Percentiles rank a stretch among this genome's conserved stretches.
Evolutionary conservation across 1,140 invertebrate species (phyloP).

Genomic region (Caenorhabditis latens): DNA sequence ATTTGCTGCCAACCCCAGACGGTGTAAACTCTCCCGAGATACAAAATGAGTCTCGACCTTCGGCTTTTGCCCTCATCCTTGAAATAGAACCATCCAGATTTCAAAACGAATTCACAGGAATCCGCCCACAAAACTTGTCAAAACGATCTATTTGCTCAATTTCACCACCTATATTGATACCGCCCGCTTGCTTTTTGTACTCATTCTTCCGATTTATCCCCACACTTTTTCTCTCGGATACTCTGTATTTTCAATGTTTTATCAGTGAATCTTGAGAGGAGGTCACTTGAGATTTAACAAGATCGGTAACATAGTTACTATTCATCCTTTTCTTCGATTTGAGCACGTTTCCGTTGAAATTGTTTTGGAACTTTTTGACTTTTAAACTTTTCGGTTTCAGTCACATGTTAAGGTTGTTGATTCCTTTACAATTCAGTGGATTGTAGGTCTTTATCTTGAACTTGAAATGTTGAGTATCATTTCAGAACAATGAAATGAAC

Average conservation of each 20-base stretch:
- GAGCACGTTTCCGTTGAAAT: neutral
- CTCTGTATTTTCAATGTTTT: slow-evolving; percentile 30
- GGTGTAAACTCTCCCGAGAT: too few relatives aligned
- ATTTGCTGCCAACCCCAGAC: too few relatives aligned
- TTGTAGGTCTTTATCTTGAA: too few relatives aligned
- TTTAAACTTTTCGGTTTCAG: neutral
- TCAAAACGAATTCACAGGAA: neutral
- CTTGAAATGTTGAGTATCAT: too few relatives aligned
- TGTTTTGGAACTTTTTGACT: neutral
- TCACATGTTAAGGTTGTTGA: neutral
- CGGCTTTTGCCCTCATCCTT: too few relatives aligned
- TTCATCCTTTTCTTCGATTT: neutral
- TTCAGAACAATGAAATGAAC: too few relatives aligned
- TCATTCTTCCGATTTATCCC: neutral
- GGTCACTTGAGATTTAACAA: slow-evolving; percentile 49
- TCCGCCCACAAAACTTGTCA: slow-evolving; percentile 44
- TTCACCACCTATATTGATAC: slow-evolving; percentile 36
- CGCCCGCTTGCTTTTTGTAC: slow-evolving; percentile 26
- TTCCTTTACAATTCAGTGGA: too few relatives aligned
- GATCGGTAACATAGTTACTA: slow-evolving; percentile 33
- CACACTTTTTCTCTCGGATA: neutral
- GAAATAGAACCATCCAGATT: neutral
- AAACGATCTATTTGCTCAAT: slow-evolving; percentile 37
- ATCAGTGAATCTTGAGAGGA: slow-evolving; percentile 37
- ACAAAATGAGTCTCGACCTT: too few relatives aligned